Evolutionary conservation across 2,888 invertebrate species (phyloP).

Genomic region (Pegoplata infirma): DNA sequence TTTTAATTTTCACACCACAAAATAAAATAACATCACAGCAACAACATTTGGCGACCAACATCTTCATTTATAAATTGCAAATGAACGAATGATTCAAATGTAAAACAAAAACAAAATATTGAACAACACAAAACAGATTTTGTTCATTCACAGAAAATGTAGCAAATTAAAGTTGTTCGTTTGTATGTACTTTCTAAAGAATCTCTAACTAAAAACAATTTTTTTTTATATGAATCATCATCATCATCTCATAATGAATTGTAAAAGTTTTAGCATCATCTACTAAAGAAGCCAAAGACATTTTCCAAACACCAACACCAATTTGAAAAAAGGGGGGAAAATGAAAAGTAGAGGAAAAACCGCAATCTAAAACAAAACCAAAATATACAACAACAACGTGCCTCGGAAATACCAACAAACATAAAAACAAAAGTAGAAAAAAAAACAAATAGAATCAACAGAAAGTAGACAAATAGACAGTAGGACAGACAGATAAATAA

Average conservation of each 20-base stretch:
- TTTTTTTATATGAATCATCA: constrained; percentile 33
- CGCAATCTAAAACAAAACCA: constrained; percentile 49
- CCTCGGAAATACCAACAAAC: constrained; percentile 25
- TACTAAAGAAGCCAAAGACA: constrained; percentile 46
- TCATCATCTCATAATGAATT: constrained; percentile 34
- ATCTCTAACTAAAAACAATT: background rate
- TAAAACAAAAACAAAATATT: no score
- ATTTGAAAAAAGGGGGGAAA: background rate
- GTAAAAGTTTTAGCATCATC: background rate
- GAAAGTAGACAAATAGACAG: background rate
- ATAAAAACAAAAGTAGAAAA: constrained; percentile 6
- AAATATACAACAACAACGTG: constrained; percentile 26
- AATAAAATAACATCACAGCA: background rate
- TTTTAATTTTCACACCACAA: background rate
- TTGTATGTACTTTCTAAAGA: no score
- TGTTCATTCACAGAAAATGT: background rate
- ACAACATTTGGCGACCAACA: background rate
- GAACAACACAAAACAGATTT: background rate
- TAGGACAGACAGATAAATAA: constrained; percentile 4
- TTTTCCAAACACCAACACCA: constrained; percentile 16
- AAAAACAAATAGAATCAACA: constrained; percentile 37
- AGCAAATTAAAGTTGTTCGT: background rate
- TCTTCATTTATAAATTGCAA: background rate
- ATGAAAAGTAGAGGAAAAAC: constrained; percentile 16
- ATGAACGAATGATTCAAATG: background rate